phyloP scores from a whole-genome alignment of 2,797 vertebrate species.

The Okamejei kenojei region DNA sequence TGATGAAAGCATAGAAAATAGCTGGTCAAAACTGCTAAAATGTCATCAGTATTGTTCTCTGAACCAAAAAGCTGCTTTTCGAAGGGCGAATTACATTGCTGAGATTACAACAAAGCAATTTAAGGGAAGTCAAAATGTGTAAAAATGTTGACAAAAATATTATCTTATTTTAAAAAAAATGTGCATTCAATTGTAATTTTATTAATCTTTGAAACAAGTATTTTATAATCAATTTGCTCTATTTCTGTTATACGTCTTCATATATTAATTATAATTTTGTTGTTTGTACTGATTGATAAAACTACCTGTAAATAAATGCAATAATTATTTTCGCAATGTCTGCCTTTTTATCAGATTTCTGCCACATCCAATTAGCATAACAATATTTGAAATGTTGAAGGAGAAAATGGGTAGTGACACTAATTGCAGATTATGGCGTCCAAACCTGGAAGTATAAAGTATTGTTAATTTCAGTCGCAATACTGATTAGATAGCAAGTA shows the following conservation, averaged over 20 bases:
- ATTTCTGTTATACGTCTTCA: not conserved
- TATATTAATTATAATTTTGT: not conserved
- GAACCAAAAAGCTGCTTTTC: not conserved
- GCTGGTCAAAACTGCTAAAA: not conserved
- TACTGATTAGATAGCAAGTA: not conserved
- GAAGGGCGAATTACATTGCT: not conserved
- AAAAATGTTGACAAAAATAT: not conserved
- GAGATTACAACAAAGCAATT: not conserved
- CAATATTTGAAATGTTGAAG: not conserved
- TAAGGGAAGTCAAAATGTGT: not conserved
- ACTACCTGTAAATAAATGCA: not conserved
- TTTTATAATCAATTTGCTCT: not conserved
- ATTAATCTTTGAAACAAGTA: not conserved
- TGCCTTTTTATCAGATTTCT: not conserved
- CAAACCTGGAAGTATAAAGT: no score
- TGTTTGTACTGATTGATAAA: not conserved
- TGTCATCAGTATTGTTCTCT: not conserved
- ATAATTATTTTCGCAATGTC: not conserved
- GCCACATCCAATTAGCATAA: not conserved
- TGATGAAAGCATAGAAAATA: not conserved
- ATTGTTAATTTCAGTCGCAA: not conserved
- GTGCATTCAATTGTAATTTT: constrained; percentile 36
- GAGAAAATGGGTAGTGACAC: not conserved
- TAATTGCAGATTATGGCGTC: not conserved
- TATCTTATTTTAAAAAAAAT: not conserved